Percentiles rank a stretch among this genome's conserved stretches.
phyloP scores from a whole-genome alignment of 2,888 invertebrate genomes.

The Lamellibrachia satsuma region DNA sequence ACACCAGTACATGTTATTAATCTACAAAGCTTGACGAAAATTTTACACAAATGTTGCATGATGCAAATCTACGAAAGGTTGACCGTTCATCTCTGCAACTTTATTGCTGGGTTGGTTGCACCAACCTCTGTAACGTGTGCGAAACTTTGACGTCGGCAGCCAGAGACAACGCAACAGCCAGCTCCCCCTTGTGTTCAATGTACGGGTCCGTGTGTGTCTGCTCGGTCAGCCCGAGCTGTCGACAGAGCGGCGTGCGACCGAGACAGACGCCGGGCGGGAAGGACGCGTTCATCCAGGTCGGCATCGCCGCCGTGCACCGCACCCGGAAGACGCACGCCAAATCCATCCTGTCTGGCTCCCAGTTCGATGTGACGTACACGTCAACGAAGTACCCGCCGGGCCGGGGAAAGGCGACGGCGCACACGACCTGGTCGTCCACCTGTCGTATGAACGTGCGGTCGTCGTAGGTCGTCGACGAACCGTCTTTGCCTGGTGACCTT shows the following conservation, averaged over 20 bases:
- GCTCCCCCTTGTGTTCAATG: slow-evolving; percentile 29
- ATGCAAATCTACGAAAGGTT: too few relatives aligned
- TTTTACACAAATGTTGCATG: too few relatives aligned
- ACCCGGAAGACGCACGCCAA: slow-evolving; percentile 45
- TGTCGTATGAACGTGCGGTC: slow-evolving; percentile 55
- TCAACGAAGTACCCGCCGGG: slow-evolving; percentile 66
- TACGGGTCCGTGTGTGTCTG: slow-evolving; percentile 37
- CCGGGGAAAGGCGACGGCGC: slow-evolving; percentile 64
- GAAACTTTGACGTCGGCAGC: slow-evolving; percentile 27
- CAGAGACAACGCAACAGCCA: slow-evolving; percentile 25
- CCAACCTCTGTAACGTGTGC: not conserved
- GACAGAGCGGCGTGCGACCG: slow-evolving; percentile 37
- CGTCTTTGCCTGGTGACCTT: slow-evolving; percentile 50
- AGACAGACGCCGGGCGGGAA: slow-evolving; percentile 38
- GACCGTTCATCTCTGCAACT: too few relatives aligned
- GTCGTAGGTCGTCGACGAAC: slow-evolving; percentile 49
- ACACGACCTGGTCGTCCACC: slow-evolving; percentile 20
- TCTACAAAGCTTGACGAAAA: too few relatives aligned
- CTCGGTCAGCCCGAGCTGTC: slow-evolving; percentile 33
- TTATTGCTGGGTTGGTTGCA: not conserved
- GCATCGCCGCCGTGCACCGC: not conserved
- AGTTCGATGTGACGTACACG: slow-evolving; percentile 60
- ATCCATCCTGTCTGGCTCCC: slow-evolving; percentile 59
- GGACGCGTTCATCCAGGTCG: slow-evolving; percentile 20
- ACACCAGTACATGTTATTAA: too few relatives aligned